A percentile compares a stretch with the other conserved stretches of the same genome.
Evolutionary conservation across 2,888 invertebrate species (phyloP).

Genomic region (Diaperis boleti): DNA sequence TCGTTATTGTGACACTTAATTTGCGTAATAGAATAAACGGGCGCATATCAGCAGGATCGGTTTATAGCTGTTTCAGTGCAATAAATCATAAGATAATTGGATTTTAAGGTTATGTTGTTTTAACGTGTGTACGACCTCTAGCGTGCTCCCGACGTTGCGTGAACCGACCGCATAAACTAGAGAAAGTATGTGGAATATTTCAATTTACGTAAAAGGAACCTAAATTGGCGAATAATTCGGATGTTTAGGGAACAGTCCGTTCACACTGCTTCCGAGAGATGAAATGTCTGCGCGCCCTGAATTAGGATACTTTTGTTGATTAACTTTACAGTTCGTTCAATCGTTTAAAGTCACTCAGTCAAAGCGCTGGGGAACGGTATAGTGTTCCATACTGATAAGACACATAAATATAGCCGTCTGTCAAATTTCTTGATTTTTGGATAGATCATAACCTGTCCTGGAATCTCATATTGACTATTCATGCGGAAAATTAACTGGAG

Average conservation of each 20-base stretch:
- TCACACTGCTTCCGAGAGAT: neutral
- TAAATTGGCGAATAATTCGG: constrained; percentile 50
- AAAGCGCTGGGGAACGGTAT: too few species aligned
- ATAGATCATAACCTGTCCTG: too few species aligned
- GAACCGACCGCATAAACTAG: constrained; percentile 42
- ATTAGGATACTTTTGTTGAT: too few species aligned
- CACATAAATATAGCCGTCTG: too few species aligned
- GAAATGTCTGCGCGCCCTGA: neutral
- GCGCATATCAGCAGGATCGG: constrained; percentile 19
- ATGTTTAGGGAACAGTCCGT: constrained; percentile 44
- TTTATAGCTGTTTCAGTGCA: constrained; percentile 43
- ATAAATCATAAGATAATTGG: constrained; percentile 47
- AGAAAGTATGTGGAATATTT: constrained; percentile 52
- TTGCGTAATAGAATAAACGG: constrained; percentile 18
- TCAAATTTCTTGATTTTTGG: too few species aligned
- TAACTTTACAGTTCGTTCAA: too few species aligned
- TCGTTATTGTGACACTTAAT: neutral
- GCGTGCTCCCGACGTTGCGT: constrained; percentile 43
- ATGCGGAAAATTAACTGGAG: too few species aligned
- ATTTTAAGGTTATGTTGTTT: constrained; percentile 45
- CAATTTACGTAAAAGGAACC: constrained; percentile 53
- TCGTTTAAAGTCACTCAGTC: too few species aligned
- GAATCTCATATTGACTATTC: too few species aligned
- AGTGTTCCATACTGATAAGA: too few species aligned
- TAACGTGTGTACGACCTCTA: constrained; percentile 40